Base-by-base conservation (phyloP, 2,888 invertebrate genomes). In the Oxystoma pomonae region DNA sequence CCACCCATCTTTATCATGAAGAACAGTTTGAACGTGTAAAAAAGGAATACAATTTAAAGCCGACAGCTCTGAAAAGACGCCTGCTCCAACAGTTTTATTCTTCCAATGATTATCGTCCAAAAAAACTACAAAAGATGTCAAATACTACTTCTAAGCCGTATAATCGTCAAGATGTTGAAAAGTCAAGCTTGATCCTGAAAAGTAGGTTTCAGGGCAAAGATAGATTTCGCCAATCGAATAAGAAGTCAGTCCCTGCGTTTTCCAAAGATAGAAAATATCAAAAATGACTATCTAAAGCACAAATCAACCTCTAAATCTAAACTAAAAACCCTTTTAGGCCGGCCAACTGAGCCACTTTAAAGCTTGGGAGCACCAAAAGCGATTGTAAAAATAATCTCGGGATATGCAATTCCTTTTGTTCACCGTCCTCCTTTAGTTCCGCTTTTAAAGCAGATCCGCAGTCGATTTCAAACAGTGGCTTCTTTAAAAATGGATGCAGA, bases 401-500 rank as follows among this genome's bases (percentile, higher is more conserved):
- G 35, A 35, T 35, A 35, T 35, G 35, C 35, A 35, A 35, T 35
- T 35, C 12, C 35, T 35, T 35, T 35, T 35, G 12, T 35, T 35
- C 5, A 12, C 12, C 35, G 35, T 35, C 35, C 35, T 35, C 35
- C 5, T 35, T 35, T 35, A 35, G 35, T 35, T 35, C 35, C 35
- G 5, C 3, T 35, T 35, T 35, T 12, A 12, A 35, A 35, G 35
- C 35, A 35, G 12, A 35, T 35, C 12, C 12, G 35, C 35, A 35
- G 5, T 35, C 35, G 35, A 35, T 35, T 35, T 35, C 35, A 59
- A 57, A 59, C 65, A 7, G 52, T 58, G 20, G 55, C 60, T 12
- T 55, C 61, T 18, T n/a, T 16, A 55, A 55, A 51, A 21, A 61
- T 64, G 58, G 52, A 61, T 16, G 12, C 18, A 35, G 62, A 65